Percentiles rank a stretch among this genome's conserved stretches.
Evolutionary conservation across 2,797 vertebrate genomes (phyloP).

Genomic region (Linurgus olivaceus): DNA sequence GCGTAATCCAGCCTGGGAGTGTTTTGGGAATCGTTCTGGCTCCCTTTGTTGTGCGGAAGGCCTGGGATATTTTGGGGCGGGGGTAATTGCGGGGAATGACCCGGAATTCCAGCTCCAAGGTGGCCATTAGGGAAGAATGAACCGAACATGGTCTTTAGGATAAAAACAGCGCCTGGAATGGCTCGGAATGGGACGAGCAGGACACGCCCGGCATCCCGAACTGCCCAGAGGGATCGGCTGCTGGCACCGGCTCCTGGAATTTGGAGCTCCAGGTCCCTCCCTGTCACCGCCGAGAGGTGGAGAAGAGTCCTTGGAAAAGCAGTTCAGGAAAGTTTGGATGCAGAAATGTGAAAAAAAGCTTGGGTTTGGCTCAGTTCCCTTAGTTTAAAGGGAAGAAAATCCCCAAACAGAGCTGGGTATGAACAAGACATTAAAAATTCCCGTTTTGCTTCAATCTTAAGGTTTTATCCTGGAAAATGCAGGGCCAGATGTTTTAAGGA

Average conservation of each 20-base stretch:
- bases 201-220: neutral
- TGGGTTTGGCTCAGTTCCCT: neutral
- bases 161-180: neutral
- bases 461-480: too few species aligned
- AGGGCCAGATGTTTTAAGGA: neutral
- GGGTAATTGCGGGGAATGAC: neutral
- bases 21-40: neutral
- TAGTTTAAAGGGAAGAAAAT: neutral
- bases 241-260: neutral
- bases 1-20: neutral
- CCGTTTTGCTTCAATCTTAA: neutral
- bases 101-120: neutral
- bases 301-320: neutral
- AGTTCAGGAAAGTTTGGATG: neutral
- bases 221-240: neutral
- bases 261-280: neutral
- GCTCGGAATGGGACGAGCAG: neutral
- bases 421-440: neutral
- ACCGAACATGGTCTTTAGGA: neutral
- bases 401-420: neutral
- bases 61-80: neutral
- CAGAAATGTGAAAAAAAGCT: neutral
- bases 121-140: slow-evolving; percentile 5
- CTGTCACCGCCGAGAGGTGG: neutral
- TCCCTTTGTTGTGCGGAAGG: neutral